phyloP scores from a whole-genome alignment of 2,888 invertebrate genomes.

The Euzophera pinguis region DNA sequence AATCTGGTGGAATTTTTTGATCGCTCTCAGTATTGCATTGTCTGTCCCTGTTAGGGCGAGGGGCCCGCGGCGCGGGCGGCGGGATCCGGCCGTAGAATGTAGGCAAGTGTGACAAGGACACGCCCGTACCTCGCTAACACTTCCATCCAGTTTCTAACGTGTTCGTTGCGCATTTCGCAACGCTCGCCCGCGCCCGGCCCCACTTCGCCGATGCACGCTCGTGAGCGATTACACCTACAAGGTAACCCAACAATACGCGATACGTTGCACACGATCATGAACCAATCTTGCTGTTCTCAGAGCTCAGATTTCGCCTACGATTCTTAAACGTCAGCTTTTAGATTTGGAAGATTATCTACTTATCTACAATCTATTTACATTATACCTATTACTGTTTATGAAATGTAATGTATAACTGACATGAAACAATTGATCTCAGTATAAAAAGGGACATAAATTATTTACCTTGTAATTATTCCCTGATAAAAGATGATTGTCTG shows the following conservation, averaged over 20 bases:
- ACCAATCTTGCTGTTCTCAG: conserved; percentile 9
- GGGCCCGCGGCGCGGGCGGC: conserved; percentile 51
- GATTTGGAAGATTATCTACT: neutral
- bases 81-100: conserved; percentile 70
- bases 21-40: conserved; percentile 65
- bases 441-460: no score
- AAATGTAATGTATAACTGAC: no score
- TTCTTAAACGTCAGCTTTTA: neutral
- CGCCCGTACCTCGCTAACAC: conserved; percentile 76
- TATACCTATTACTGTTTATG: no score
- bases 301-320: neutral
- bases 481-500: neutral
- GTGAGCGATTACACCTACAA: conserved; percentile 56
- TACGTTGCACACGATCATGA: conserved; percentile 33
- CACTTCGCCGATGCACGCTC: conserved; percentile 60
- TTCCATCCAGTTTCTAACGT: conserved; percentile 79
- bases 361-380: no score
- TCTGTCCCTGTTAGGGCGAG: conserved; percentile 60
- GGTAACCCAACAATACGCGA: conserved; percentile 48
- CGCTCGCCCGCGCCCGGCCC: conserved; percentile 53
- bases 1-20: conserved; percentile 54
- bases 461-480: no score
- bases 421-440: no score
- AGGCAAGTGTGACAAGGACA: conserved; percentile 80
- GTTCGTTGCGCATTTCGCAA: conserved; percentile 73